These are phyloP conservation scores for Rhadinocentrus ornatus DNA, from an alignment of 2,797 vertebrate species.

Conservation along the genomic window DNA sequence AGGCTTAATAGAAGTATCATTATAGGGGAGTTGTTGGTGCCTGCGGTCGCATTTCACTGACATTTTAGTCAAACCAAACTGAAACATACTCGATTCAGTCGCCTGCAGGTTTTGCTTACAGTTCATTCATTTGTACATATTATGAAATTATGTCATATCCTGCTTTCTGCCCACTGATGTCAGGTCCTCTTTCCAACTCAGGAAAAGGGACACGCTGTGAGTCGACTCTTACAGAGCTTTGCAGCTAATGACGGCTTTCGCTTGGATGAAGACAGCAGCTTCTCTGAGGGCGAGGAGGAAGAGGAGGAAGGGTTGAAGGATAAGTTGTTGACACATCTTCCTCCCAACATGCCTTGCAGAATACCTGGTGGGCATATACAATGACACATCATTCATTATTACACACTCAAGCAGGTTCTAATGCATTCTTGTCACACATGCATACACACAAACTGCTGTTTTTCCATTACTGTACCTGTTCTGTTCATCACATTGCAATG, in stretches of 20 bases:
- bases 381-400: slow-evolving; percentile 38
- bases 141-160: slow-evolving; percentile 24
- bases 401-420: slow-evolving; percentile 24
- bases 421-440: slow-evolving; percentile 34
- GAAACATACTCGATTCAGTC: slow-evolving; percentile 10
- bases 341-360: slow-evolving; percentile 78
- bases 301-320: slow-evolving; percentile 60
- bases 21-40: slow-evolving; percentile 20
- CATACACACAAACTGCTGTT: slow-evolving; percentile 12
- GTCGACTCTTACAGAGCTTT: slow-evolving; percentile 93
- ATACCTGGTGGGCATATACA: slow-evolving; percentile 71
- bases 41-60: slow-evolving; percentile 24
- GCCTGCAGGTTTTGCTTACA: slow-evolving; percentile 43
- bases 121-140: slow-evolving; percentile 11
- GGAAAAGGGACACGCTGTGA: slow-evolving; percentile 91
- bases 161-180: slow-evolving; percentile 47
- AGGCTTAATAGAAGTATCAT: slow-evolving; percentile 39
- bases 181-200: slow-evolving; percentile 61
- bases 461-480: slow-evolving; percentile 18
- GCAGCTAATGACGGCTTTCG: slow-evolving; percentile 89
- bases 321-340: slow-evolving; percentile 60
- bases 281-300: slow-evolving; percentile 90
- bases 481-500: slow-evolving; percentile 37
- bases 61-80: slow-evolving; percentile 31
- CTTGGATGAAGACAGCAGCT: slow-evolving; percentile 92